Percentiles rank a stretch among this genome's conserved stretches.
phyloP scores from a whole-genome alignment of 2,113 vertebrate genomes.

The Cercopithecus mona region DNA sequence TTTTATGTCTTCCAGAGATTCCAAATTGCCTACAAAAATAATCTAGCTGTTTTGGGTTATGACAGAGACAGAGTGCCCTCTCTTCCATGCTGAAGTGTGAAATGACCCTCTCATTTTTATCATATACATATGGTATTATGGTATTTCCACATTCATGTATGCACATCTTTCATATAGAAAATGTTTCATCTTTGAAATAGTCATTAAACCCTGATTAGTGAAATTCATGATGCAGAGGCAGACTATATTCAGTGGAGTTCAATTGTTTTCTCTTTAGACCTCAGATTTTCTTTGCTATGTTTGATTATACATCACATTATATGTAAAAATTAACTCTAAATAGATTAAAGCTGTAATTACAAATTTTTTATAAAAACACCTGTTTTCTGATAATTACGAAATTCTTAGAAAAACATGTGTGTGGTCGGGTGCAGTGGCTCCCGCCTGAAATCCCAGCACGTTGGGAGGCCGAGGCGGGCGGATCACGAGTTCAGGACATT shows the following conservation, averaged over 20 bases:
- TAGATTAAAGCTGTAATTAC: background rate
- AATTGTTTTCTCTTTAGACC: background rate
- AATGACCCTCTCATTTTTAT: background rate
- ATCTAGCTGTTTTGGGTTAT: background rate
- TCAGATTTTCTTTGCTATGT: background rate
- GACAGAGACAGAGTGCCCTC: background rate
- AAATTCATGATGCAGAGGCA: background rate
- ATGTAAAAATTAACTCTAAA: background rate
- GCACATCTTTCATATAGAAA: background rate
- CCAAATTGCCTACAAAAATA: background rate
- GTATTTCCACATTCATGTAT: background rate
- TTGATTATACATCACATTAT: background rate
- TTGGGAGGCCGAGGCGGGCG: too few species aligned
- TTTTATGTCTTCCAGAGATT: background rate
- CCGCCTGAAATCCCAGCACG: too few species aligned
- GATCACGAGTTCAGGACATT: too few species aligned
- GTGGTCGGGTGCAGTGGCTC: too few species aligned
- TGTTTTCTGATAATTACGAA: background rate
- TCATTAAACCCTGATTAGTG: background rate
- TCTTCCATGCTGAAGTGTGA: background rate
- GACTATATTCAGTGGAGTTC: background rate
- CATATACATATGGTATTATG: background rate
- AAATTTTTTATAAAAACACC: background rate
- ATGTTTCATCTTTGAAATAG: background rate
- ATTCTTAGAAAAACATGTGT: background rate